Percentiles rank a stretch among this genome's conserved stretches.
phyloP scores from a whole-genome alignment of 1,140 invertebrate genomes.

The Drosophila kikkawai region DNA sequence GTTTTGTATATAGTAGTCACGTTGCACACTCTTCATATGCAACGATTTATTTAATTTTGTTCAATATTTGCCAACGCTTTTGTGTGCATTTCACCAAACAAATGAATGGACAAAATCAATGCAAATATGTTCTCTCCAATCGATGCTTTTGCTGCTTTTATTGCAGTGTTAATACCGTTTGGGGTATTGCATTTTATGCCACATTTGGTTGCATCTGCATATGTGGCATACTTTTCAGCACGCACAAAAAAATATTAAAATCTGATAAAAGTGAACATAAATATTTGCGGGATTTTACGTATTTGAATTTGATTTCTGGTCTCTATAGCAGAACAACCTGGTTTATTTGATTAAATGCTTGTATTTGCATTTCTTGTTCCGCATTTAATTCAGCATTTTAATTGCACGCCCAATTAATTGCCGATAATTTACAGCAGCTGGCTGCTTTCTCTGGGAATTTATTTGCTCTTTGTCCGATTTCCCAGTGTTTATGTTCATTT shows the following conservation, averaged over 20 bases:
- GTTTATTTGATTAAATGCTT: conserved; percentile 55
- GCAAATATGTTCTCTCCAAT: conserved; percentile 38
- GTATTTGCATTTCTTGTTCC: conserved; percentile 13
- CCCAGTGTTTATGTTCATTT: conserved; percentile 14
- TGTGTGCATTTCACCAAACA: conserved; percentile 13
- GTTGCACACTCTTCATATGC: background rate
- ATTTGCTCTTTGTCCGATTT: conserved; percentile 25
- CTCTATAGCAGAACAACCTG: background rate
- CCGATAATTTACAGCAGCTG: conserved; percentile 66
- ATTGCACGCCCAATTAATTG: conserved; percentile 57
- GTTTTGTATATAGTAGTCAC: background rate
- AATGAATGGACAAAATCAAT: conserved; percentile 39
- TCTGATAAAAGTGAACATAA: conserved; percentile 45
- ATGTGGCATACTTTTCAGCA: conserved; percentile 58
- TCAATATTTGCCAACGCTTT: conserved; percentile 34
- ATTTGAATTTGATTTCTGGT: conserved; percentile 61
- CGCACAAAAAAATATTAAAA: conserved; percentile 5
- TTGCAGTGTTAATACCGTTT: conserved; percentile 40
- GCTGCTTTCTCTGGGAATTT: conserved; percentile 23
- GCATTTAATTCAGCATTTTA: conserved; percentile 36
- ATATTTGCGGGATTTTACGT: conserved; percentile 40
- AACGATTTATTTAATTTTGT: conserved; percentile 13
- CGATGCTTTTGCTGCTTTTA: conserved; percentile 19
- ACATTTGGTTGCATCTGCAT: conserved; percentile 40
- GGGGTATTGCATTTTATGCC: conserved; percentile 45